Base-by-base conservation (phyloP, 2,113 vertebrate species). In the Clarias magur region DNA sequence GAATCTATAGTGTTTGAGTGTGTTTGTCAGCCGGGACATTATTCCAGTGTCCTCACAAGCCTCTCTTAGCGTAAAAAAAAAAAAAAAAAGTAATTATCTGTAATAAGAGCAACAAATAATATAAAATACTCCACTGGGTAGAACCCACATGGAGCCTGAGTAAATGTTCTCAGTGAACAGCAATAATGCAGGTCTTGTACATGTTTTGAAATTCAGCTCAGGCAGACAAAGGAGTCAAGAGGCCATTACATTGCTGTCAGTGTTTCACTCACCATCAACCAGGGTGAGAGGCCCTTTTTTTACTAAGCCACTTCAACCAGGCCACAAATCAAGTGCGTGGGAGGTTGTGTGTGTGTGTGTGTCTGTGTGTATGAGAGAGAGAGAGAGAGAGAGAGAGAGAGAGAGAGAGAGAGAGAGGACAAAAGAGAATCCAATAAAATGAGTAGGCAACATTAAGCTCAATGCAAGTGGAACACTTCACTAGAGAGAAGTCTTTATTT, bases 361-460 rank as follows among this genome's bases (percentile, higher is more conserved):
- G 17, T 68, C 16, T 83, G 63, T 83, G 38, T 83, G 48, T 83
- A 17, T 68, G 63, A 54, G 42, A 82, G 91, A 89, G 88, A 89
- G 88, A 75, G 88, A 92, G 91, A 56, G 15, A 56, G 54, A 54
- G 42, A 84, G 82, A 72, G 82, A 87, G 82, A 92, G 68, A 83
- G 59, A 76, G 11, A 48, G 86, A 87, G 38, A 48, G 88, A 85
- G 90, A 91, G 90, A 90, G 86, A 79, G 88, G 92, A 89, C 21
- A 34, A 87, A 88, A 93, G 91, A 90, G 89, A 94, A 93, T 94
- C 87, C 92, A 95, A 94, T 93, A 90, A 94, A 93, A 92, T 91
- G 92, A 95, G 93, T 94, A 92, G 92, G 92, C 93, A 95, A 94
- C 94, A 94, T 94, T 93, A 92, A 94, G 94, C 92, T 92, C 88